A percentile compares a stretch with the other conserved stretches of the same genome.
These are phyloP conservation scores for Limenitis camilla DNA, from an alignment of 2,888 invertebrate genomes.

Conservation along the genomic window DNA sequence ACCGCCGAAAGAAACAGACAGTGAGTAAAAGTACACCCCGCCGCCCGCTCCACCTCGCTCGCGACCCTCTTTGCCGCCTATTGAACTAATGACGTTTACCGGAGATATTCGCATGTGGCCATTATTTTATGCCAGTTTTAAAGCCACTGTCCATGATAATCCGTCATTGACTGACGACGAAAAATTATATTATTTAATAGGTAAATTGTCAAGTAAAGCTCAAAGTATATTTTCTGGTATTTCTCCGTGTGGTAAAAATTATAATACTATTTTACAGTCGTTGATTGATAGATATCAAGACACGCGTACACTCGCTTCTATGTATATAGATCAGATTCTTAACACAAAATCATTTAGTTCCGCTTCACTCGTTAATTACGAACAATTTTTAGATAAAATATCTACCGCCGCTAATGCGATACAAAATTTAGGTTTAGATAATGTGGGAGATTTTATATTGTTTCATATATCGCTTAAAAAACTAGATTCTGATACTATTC, in stretches of 20 bases:
- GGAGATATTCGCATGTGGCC: slow-evolving; percentile 14
- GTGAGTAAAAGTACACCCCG: too few species aligned
- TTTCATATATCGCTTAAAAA: slow-evolving; percentile 17
- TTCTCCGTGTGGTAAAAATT: slow-evolving; percentile 16
- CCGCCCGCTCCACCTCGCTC: background rate
- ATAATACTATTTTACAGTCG: slow-evolving; percentile 9
- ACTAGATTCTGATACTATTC: slow-evolving; percentile 13
- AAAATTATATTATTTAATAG: slow-evolving; percentile 16
- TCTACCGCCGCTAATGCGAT: slow-evolving; percentile 4
- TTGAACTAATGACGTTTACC: slow-evolving; percentile 6
- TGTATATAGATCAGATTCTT: slow-evolving; percentile 16
- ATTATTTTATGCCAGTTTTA: slow-evolving; percentile 13
- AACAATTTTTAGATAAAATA: slow-evolving; percentile 13
- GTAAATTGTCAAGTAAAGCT: slow-evolving; percentile 18
- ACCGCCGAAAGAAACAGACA: too few species aligned
- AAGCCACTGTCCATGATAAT: slow-evolving; percentile 12
- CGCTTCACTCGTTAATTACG: slow-evolving; percentile 2
- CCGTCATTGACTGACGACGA: slow-evolving; percentile 10
- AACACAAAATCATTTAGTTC: slow-evolving; percentile 2
- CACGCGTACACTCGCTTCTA: slow-evolving; percentile 10
- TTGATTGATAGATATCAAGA: slow-evolving; percentile 19
- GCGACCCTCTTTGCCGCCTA: background rate
- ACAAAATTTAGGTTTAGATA: slow-evolving; percentile 12
- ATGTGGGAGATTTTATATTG: slow-evolving; percentile 15
- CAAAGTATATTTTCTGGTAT: slow-evolving; percentile 11